Evolutionary conservation across 1,140 invertebrate genomes (phyloP).

Genomic region (Marisa cornuarietis): DNA sequence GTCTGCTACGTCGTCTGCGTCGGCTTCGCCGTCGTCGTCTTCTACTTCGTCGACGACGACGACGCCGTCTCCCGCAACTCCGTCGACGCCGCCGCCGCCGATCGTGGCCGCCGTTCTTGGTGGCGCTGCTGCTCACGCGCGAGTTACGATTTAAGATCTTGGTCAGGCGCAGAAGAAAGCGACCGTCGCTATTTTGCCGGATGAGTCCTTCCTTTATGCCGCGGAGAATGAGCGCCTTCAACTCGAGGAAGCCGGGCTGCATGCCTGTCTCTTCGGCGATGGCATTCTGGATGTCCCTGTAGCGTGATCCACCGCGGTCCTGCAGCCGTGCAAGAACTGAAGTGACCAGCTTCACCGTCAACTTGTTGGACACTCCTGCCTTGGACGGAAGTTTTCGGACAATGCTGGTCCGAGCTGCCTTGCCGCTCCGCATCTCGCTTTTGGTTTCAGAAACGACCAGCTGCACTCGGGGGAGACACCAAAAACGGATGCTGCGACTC

Average conservation of each 20-base stretch:
- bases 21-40: background rate
- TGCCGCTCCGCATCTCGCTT: too few relatives aligned
- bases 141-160: background rate
- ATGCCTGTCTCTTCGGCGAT: background rate
- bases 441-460: too few relatives aligned
- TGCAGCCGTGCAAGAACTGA: background rate
- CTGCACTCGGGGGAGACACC: too few relatives aligned
- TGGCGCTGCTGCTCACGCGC: background rate
- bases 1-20: too few relatives aligned
- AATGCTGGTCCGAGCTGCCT: too few relatives aligned
- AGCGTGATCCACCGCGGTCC: constrained; percentile 13
- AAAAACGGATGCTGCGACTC: too few relatives aligned
- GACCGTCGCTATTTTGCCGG: constrained; percentile 2
- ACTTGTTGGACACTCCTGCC: too few relatives aligned
- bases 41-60: background rate
- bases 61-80: background rate
- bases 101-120: background rate
- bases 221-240: background rate
- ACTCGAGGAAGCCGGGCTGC: background rate
- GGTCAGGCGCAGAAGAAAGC: background rate
- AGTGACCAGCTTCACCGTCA: constrained; percentile 1
- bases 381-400: too few relatives aligned
- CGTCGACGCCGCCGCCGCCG: background rate
- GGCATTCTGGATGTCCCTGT: constrained; percentile 14
- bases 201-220: constrained; percentile 11